A percentile compares a stretch with the other conserved stretches of the same genome.
Evolutionary conservation across 2,113 vertebrate species (phyloP).

Genomic region (Marmota monax): DNA sequence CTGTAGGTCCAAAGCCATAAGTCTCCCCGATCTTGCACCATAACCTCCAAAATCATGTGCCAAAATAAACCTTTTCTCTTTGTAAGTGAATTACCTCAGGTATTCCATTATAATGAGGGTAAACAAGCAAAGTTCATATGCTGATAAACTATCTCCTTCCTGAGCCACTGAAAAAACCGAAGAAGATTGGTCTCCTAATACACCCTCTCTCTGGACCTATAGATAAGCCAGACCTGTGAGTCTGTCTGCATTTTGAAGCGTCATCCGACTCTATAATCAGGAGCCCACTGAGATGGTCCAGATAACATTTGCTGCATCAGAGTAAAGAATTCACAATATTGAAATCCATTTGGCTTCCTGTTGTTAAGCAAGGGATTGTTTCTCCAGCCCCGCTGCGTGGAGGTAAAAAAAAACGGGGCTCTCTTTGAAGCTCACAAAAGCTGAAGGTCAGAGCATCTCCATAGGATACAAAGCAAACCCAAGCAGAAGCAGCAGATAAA

Average conservation of each 20-base stretch:
- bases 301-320: constrained; percentile 49
- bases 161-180: background rate
- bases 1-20: too few relatives aligned
- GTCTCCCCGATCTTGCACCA: background rate
- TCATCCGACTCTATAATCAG: constrained; percentile 32
- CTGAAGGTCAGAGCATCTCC: constrained; percentile 77
- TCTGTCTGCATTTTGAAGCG: background rate
- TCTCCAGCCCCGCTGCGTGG: constrained; percentile 47
- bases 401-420: constrained; percentile 15
- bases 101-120: background rate
- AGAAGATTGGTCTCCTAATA: background rate
- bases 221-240: background rate
- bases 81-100: background rate
- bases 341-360: constrained; percentile 70
- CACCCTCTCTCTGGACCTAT: background rate
- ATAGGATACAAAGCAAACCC: constrained; percentile 66
- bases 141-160: background rate
- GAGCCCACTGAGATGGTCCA: constrained; percentile 46
- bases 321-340: constrained; percentile 63
- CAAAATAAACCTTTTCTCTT: background rate
- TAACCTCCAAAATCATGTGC: background rate
- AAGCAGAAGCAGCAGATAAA: constrained; percentile 19
- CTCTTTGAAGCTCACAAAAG: constrained; percentile 74
- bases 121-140: background rate
- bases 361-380: constrained; percentile 52